These are phyloP conservation scores for Agriopis marginaria DNA, from an alignment of 2,888 invertebrate species.

Conservation along the genomic window DNA sequence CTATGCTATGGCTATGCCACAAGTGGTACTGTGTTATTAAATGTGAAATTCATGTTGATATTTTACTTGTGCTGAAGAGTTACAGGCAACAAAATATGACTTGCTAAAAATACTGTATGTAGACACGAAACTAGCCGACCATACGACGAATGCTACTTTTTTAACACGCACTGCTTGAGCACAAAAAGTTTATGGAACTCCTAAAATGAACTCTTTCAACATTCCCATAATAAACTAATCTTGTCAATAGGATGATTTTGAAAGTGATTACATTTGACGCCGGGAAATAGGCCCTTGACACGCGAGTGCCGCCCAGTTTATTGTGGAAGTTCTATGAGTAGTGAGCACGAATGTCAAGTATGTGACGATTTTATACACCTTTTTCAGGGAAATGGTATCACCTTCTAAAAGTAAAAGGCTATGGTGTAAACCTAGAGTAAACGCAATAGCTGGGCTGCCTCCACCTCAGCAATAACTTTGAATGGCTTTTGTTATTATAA, in stretches of 20 bases:
- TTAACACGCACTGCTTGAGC: slow-evolving; percentile 1
- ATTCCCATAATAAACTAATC: slow-evolving; percentile 27
- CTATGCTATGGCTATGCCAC: no score
- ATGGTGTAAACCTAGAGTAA: neutral
- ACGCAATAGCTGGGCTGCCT: neutral
- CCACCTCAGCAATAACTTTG: neutral
- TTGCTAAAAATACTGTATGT: no score
- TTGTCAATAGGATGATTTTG: slow-evolving; percentile 34
- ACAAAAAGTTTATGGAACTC: slow-evolving; percentile 23
- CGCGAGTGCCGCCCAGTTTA: slow-evolving; percentile 56
- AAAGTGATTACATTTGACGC: slow-evolving; percentile 39
- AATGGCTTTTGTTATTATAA: neutral
- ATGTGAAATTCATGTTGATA: no score
- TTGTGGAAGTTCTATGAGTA: slow-evolving; percentile 55
- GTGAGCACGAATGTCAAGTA: slow-evolving; percentile 33
- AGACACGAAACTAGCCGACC: no score
- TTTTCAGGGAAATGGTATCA: slow-evolving; percentile 4
- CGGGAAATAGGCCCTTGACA: slow-evolving; percentile 55
- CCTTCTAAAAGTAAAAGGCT: slow-evolving; percentile 7
- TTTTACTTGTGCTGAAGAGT: no score
- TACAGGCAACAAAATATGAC: no score
- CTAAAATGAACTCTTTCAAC: slow-evolving; percentile 36
- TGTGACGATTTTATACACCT: slow-evolving; percentile 42
- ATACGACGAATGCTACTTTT: neutral
- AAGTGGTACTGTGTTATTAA: no score